Percentiles rank a stretch among this genome's conserved stretches.
Conservation (phyloP, 2,797 vertebrate species). For the Spondyliosoma cantharus region DNA sequence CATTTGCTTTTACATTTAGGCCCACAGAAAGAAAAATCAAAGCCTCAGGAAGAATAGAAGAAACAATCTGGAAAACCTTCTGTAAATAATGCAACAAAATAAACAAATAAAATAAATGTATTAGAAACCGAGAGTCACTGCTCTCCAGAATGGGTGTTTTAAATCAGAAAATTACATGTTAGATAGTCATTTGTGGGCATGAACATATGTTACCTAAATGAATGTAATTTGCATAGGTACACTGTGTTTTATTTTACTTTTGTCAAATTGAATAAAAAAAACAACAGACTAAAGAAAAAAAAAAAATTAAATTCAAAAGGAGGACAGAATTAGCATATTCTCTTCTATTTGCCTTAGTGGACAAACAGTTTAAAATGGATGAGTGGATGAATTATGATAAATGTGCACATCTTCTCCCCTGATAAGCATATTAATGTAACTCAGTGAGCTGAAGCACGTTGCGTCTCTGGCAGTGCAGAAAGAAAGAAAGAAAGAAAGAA, state of each 20-base stretch:
- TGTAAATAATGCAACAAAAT: not conserved
- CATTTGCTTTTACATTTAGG: conserved; percentile 1
- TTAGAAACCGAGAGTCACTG: not conserved
- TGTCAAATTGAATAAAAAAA: not conserved
- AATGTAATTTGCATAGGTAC: not conserved
- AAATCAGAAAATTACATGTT: not conserved
- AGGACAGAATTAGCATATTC: not conserved
- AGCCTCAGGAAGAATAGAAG: not conserved
- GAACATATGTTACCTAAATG: not conserved
- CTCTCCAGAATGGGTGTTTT: not conserved
- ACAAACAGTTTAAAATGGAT: not conserved
- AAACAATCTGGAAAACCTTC: not conserved
- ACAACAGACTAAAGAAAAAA: no score
- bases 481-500: conserved; percentile 43
- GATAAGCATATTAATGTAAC: conserved; percentile 60
- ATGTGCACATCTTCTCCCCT: conserved; percentile 65
- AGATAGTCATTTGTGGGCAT: not conserved
- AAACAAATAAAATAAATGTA: not conserved
- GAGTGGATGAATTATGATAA: conserved; percentile 74
- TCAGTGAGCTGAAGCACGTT: conserved; percentile 72
- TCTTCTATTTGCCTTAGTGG: not conserved
- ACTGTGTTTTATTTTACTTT: not conserved
- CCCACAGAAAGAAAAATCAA: not conserved
- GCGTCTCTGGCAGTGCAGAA: conserved; percentile 70
- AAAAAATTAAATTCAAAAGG: not conserved